Conservation (phyloP, 2,888 invertebrate genomes). For the Meiosimyza platycephala region DNA sequence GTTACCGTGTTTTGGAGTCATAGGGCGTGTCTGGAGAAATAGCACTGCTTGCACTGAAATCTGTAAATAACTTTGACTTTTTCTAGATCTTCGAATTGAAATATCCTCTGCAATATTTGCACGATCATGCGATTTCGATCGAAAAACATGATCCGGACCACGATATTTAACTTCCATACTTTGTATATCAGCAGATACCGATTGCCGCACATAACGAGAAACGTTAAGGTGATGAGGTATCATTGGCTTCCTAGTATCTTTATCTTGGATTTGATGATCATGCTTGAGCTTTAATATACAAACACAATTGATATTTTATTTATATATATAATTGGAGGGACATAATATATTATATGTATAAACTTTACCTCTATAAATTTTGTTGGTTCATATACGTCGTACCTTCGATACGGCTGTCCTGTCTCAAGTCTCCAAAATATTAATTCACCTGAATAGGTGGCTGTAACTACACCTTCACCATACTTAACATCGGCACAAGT, state of each 20-base stretch:
- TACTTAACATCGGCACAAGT: conserved; percentile 75
- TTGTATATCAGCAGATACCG: conserved; percentile 48
- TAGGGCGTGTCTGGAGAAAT: conserved; percentile 74
- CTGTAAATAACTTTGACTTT: conserved; percentile 58
- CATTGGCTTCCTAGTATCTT: not conserved
- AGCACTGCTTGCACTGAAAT: conserved; percentile 76
- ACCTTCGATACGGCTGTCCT: conserved; percentile 76
- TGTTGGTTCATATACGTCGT: conserved; percentile 63
- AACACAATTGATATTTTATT: not conserved
- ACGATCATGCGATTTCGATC: not conserved
- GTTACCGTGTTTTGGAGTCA: conserved; percentile 67
- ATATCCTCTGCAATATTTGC: conserved; percentile 30
- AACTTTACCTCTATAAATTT: conserved; percentile 58
- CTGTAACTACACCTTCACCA: conserved; percentile 79
- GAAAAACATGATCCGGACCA: not conserved
- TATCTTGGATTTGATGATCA: conserved; percentile 40
- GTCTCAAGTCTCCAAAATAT: conserved; percentile 86
- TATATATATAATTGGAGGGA: not conserved
- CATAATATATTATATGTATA: not conserved
- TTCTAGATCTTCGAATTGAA: not conserved
- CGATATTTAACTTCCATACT: conserved; percentile 25
- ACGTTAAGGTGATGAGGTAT: conserved; percentile 44
- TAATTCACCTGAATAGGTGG: conserved; percentile 81
- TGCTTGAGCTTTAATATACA: conserved; percentile 47
- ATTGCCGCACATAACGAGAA: conserved; percentile 50